Base-by-base conservation (phyloP, 2,113 vertebrate species). In the Seriola quinqueradiata region DNA sequence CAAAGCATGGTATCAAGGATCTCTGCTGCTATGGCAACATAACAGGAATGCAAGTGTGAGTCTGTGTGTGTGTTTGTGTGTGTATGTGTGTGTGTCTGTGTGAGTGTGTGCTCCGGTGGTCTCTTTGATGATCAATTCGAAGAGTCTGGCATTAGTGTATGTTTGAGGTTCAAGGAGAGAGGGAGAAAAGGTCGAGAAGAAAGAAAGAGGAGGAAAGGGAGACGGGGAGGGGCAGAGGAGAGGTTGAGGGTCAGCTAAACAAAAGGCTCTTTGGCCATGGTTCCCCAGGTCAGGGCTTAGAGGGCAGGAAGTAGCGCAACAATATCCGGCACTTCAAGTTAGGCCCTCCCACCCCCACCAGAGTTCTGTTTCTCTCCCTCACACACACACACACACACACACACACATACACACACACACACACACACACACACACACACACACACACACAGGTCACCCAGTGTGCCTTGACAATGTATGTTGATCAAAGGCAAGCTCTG, bases 161-260 rank as follows among this genome's bases (percentile, higher is more conserved):
- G 76, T 87, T 88, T 90, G 80, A 91, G 90, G 92, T 93, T 94
- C 93, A 91, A 92, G 92, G 88, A 87, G 92, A 82, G 75, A 54
- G 60, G 59, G 64, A 65, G 19, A 60, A 68, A 73, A 64, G 77
- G 79, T 77, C 19, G 9, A 77, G 75, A 79, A 83, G 79, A 89
- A 81, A 89, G 79, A 88, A 70, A 69, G 60, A 40, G 80, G 67
- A 78, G 44, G 48, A 55, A 23, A 61, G 55, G 72, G 70, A 75
- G 81, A 77, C 4, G 13, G 77, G 81, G 87, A 77, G 90, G 89
- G 78, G 82, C 59, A 58, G 75, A 78, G 70, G 50, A 80, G 82
- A 89, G 92, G 89, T 92, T 89, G 87, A 89, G 86, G 92, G 89
- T 89, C 89, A 91, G 59, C 74, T 66, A 85, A 90, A 94, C 92